Conservation (phyloP, 1,140 invertebrate species). For the Oedothorax gibbosus region DNA sequence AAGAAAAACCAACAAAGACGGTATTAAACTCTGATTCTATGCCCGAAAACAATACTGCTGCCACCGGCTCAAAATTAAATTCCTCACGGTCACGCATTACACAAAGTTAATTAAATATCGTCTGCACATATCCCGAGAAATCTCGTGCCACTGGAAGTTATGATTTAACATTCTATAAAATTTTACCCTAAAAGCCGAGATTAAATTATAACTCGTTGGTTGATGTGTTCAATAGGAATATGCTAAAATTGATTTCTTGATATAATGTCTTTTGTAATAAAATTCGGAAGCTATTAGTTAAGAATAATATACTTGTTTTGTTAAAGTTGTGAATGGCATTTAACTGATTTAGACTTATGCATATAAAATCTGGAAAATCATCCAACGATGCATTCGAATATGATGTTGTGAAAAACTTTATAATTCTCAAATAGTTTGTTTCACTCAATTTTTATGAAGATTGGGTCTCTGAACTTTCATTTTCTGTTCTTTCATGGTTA, state of each 20-base stretch:
- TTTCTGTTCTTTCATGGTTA: no score
- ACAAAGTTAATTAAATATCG: slow-evolving; percentile 39
- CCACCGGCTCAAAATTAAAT: slow-evolving; percentile 32
- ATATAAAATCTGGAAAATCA: no score
- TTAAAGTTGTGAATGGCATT: no score
- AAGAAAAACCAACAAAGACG: slow-evolving; percentile 1
- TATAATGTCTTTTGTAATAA: slow-evolving; percentile 27
- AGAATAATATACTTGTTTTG: no score
- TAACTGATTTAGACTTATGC: no score
- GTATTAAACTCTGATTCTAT: slow-evolving; percentile 12
- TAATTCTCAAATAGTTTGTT: no score
- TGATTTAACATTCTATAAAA: slow-evolving; percentile 50
- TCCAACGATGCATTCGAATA: no score
- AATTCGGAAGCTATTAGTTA: slow-evolving; percentile 16
- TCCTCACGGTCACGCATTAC: slow-evolving; percentile 2
- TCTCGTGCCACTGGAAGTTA: slow-evolving; percentile 25
- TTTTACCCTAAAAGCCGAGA: slow-evolving; percentile 6
- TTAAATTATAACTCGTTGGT: slow-evolving; percentile 27
- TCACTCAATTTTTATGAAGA: no score
- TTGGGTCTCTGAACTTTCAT: no score
- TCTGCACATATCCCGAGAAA: not conserved
- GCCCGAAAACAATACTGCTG: slow-evolving; percentile 16
- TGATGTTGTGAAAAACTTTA: no score
- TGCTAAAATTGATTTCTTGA: slow-evolving; percentile 23
- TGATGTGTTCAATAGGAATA: not conserved